Conservation (phyloP, 1,140 invertebrate species). For the Neodiprion pinetum region DNA sequence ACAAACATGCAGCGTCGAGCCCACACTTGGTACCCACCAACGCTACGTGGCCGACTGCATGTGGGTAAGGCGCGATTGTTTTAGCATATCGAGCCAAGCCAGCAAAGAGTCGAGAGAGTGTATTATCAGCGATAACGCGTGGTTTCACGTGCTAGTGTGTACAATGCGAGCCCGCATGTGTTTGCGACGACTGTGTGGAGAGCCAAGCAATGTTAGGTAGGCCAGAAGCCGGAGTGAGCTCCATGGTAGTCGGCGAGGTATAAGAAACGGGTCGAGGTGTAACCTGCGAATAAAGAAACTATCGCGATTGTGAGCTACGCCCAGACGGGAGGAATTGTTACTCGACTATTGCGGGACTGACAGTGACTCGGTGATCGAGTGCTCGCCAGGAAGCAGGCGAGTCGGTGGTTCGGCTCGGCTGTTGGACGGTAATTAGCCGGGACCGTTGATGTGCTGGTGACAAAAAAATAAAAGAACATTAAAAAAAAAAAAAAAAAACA, state of each 20-base stretch:
- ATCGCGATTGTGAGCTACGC: neutral
- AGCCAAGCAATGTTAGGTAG: neutral
- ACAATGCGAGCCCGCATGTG: neutral
- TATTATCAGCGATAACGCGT: conserved; percentile 33
- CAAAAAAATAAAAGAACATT: neutral
- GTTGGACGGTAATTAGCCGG: neutral
- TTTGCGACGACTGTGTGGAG: neutral
- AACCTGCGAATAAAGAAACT: conserved; percentile 2
- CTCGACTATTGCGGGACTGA: neutral
- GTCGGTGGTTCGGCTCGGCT: neutral
- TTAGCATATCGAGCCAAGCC: neutral
- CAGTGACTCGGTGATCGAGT: neutral
- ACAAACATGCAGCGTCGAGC: too few species aligned
- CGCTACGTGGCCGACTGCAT: too few species aligned
- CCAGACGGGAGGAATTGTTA: neutral
- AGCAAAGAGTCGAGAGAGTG: conserved; percentile 8
- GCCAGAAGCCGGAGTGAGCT: neutral
- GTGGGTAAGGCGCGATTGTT: neutral
- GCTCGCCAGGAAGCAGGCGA: neutral
- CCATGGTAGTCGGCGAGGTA: neutral
- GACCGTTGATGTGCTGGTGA: neutral
- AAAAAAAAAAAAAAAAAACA: neutral
- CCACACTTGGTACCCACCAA: too few species aligned
- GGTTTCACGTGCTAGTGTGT: conserved; percentile 13
- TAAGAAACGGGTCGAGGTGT: neutral